Evolutionary conservation across 2,888 invertebrate species (phyloP).

Genomic region (Melieria crassipennis): DNA sequence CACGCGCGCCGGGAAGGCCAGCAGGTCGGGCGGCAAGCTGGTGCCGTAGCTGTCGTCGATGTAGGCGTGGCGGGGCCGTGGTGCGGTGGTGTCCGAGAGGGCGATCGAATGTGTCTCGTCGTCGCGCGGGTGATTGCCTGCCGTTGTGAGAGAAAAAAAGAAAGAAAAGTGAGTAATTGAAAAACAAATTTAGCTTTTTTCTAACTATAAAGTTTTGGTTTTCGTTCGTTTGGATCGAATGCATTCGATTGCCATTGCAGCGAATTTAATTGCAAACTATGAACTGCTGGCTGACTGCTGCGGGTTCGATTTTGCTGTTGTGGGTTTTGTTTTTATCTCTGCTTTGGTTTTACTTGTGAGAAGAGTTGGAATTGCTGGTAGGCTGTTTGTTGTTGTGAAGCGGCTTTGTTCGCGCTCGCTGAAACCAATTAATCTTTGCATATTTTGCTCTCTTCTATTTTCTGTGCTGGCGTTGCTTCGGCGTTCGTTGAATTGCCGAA

Average conservation of each 20-base stretch:
- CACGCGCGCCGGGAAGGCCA: constrained; percentile 79
- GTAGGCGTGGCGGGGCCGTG: constrained; percentile 67
- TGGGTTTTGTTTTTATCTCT: no score
- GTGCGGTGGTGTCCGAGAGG: constrained; percentile 69
- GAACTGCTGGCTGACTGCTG: no score
- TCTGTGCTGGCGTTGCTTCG: neutral
- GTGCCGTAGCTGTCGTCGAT: constrained; percentile 68
- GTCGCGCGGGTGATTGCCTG: constrained; percentile 63
- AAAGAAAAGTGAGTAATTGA: neutral
- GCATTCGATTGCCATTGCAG: constrained; percentile 3
- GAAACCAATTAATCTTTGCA: constrained; percentile 23
- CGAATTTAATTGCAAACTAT: constrained; percentile 18
- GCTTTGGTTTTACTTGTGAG: no score
- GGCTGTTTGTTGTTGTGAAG: neutral
- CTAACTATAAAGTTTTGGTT: neutral
- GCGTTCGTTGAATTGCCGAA: neutral
- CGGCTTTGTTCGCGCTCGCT: neutral
- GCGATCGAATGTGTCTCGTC: constrained; percentile 77
- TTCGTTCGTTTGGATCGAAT: neutral
- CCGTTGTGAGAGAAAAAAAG: neutral
- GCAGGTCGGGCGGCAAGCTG: constrained; percentile 82
- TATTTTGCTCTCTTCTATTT: neutral
- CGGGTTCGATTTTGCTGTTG: no score
- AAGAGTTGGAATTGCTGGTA: neutral
- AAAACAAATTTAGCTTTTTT: neutral